Conservation (phyloP, 2,888 invertebrate species). For the Cantharis rustica region DNA sequence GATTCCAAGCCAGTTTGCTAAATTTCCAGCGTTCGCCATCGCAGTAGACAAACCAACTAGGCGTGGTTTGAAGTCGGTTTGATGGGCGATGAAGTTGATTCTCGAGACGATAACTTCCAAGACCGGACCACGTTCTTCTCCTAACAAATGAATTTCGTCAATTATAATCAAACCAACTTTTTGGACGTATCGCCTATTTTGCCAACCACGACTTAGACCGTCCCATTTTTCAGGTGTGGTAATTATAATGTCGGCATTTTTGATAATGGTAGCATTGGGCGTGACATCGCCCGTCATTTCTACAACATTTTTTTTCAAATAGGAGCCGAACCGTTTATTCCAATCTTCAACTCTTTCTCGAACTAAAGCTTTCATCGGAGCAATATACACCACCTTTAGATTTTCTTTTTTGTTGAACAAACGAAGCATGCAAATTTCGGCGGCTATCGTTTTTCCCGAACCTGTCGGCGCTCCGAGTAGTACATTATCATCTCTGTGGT, state of each 20-base stretch:
- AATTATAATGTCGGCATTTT: constrained; percentile 88
- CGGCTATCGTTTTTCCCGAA: constrained; percentile 97
- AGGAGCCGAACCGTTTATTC: constrained; percentile 77
- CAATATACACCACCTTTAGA: constrained; percentile 94
- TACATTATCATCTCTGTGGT: constrained; percentile 92
- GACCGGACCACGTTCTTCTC: constrained; percentile 86
- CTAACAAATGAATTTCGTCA: constrained; percentile 97
- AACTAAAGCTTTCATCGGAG: constrained; percentile 96
- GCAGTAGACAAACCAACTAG: constrained; percentile 97
- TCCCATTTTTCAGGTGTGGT: constrained; percentile 99
- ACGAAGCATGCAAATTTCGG: constrained; percentile 95
- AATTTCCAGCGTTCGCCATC: constrained; percentile 94
- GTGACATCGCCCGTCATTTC: constrained; percentile 95
- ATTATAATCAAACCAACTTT: constrained; percentile 92
- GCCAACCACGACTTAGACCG: constrained; percentile 98
- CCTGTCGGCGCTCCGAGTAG: constrained; percentile 94
- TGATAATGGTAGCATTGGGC: constrained; percentile 84
- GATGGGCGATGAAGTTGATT: constrained; percentile 93
- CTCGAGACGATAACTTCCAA: constrained; percentile 98
- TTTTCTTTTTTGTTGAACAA: constrained; percentile 82
- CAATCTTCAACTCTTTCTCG: constrained; percentile 96
- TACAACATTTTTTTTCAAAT: constrained; percentile 81
- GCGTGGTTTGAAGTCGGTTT: constrained; percentile 80
- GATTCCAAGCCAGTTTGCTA: constrained; percentile 96
- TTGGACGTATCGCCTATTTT: constrained; percentile 91